Evolutionary conservation across 2,888 invertebrate genomes (phyloP).

Genomic region (Cryptosula pallasiana): DNA sequence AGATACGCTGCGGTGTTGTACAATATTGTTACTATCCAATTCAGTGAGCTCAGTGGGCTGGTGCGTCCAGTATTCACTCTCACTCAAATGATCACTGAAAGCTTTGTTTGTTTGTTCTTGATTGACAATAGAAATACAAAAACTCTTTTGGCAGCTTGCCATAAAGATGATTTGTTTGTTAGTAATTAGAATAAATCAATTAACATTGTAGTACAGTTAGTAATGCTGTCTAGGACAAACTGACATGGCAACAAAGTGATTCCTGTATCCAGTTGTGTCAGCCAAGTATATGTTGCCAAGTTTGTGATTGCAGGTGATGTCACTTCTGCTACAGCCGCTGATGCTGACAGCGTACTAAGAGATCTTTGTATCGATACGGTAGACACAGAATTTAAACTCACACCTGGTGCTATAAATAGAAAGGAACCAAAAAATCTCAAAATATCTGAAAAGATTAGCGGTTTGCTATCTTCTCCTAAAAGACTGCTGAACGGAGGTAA

Average conservation of each 20-base stretch:
- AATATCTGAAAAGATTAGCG: not conserved
- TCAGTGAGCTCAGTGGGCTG: not conserved
- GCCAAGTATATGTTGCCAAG: too few species aligned
- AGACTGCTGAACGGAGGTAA: not conserved
- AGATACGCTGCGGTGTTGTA: not conserved
- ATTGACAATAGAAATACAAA: not conserved
- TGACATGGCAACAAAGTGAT: too few species aligned
- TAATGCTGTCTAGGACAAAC: too few species aligned
- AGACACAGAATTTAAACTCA: constrained; percentile 3
- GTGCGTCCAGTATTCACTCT: too few species aligned
- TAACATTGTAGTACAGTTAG: not conserved
- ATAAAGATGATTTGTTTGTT: not conserved
- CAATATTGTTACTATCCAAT: not conserved
- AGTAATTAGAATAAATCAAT: not conserved
- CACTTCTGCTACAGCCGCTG: not conserved
- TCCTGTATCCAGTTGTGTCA: too few species aligned
- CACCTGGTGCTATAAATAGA: constrained; percentile 12
- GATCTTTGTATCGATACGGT: not conserved
- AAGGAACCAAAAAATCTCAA: not conserved
- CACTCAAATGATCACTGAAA: not conserved
- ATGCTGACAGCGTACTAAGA: not conserved
- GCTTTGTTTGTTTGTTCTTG: not conserved
- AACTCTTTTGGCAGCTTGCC: not conserved
- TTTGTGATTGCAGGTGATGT: not conserved
- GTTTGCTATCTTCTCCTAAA: not conserved